These are phyloP conservation scores for Rambutsinella grinnellia DNA, from an alignment of 2,888 invertebrate genomes.

Conservation along the genomic window DNA sequence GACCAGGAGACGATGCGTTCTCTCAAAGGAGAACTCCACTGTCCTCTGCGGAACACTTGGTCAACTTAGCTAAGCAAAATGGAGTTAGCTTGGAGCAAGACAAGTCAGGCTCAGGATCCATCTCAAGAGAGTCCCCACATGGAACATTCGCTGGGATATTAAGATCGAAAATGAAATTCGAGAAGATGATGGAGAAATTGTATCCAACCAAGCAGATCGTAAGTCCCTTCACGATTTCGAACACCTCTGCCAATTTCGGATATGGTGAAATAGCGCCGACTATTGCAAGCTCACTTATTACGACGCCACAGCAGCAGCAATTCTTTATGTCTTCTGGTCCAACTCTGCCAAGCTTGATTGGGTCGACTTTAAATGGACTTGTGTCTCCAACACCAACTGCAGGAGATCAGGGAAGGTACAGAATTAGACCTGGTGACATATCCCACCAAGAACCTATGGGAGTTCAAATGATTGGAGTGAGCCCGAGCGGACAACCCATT, in stretches of 20 bases:
- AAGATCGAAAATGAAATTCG: slow-evolving; percentile 63
- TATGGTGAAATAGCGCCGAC: slow-evolving; percentile 12
- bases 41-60: slow-evolving; percentile 25
- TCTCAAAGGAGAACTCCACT: slow-evolving; percentile 40
- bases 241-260: slow-evolving; percentile 26
- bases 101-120: neutral
- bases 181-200: slow-evolving; percentile 60
- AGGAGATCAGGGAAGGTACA: slow-evolving; percentile 61
- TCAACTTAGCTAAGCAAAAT: neutral
- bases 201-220: slow-evolving; percentile 53
- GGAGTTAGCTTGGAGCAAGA: neutral
- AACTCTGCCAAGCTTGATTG: slow-evolving; percentile 11
- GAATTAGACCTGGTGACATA: slow-evolving; percentile 63
- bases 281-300: slow-evolving; percentile 30
- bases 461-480: slow-evolving; percentile 38
- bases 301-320: slow-evolving; percentile 10
- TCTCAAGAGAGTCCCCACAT: slow-evolving; percentile 14
- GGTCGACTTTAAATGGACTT: slow-evolving; percentile 7
- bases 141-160: slow-evolving; percentile 62
- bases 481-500: slow-evolving; percentile 55
- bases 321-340: slow-evolving; percentile 6
- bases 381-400: slow-evolving; percentile 13
- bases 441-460: slow-evolving; percentile 22
- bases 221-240: slow-evolving; percentile 38
- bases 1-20: slow-evolving; percentile 40